Base-by-base conservation (phyloP, 1,140 invertebrate genomes). In the Mactra quadrangularis region DNA sequence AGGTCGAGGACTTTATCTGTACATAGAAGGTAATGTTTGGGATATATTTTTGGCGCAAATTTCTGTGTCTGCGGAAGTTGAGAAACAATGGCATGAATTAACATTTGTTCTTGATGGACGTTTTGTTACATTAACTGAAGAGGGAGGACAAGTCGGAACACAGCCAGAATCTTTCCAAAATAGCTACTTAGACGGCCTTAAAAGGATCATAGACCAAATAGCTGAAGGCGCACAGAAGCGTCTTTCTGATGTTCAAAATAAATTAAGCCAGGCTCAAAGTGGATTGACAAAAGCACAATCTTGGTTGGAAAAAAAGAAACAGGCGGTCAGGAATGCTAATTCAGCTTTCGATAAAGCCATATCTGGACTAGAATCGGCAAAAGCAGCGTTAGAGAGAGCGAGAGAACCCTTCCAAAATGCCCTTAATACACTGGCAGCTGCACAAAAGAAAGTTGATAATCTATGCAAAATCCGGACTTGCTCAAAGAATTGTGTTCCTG, bases 401-500 rank as follows among this genome's bases (percentile, higher is more conserved):
- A 86, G 84, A 53, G 70, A 70, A 45, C 82, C 85, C 17, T 70
- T 74, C 55, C 15, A 57, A 22, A 57, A 35, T 41, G 82, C 85
- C 22, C n/a, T 84, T 4, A 22, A 60, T 27, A 76, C 53, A 59
- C 22, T 86, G 6, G 31, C 66, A 15, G 57, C 62, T 4, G 82
- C 85, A 17, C 70, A 86, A 53, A 79, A 31, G 57, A 19, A 81
- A 3, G 41, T 86, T 38, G 64, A 86, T 68, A 81, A 38, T 50
- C 55, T 86, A 0, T 86, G 85, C 57, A 81, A 41, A 72, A 84
- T 86, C 19, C 60, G 52, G 64, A 50, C 41, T 17, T 86, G 85
- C 19, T 13, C 25, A n/a, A 64, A 52, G 19, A n/a, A 84, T 4
- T 86, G 85, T 38, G 35, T 84, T 4, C 85, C 85, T 9, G 85